Evolutionary conservation across 2,888 invertebrate species (phyloP).

Genomic region (Chirona hameri): DNA sequence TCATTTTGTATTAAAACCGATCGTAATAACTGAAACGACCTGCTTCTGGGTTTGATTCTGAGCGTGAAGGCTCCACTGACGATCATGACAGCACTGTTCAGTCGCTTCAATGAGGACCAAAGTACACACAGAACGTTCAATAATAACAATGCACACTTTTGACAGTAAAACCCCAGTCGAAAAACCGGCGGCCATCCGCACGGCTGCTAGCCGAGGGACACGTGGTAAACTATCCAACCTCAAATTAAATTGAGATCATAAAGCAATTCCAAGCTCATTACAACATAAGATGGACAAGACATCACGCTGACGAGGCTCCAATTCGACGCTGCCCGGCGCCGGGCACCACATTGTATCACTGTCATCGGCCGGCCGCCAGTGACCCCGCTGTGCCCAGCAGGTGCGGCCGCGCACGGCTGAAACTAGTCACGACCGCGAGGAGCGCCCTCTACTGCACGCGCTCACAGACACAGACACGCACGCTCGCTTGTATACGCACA

Average conservation of each 20-base stretch:
- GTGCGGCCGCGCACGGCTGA: no score
- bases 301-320: neutral
- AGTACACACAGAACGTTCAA: neutral
- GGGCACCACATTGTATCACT: no score
- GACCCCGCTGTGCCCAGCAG: no score
- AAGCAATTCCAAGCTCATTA: neutral
- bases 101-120: no score
- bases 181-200: neutral
- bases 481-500: neutral
- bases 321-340: no score
- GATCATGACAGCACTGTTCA: no score
- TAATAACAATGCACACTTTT: neutral
- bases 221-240: neutral
- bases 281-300: neutral
- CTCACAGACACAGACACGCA: neutral
- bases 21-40: neutral
- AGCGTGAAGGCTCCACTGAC: neutral
- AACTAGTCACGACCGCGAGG: no score
- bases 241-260: constrained; percentile 22
- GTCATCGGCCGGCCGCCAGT: no score
- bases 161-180: neutral
- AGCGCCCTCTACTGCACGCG: no score
- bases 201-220: neutral
- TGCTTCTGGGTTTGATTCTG: neutral
- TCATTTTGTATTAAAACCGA: neutral